Conservation (phyloP, 2,113 vertebrate species). For the Callopanchax toddi region DNA sequence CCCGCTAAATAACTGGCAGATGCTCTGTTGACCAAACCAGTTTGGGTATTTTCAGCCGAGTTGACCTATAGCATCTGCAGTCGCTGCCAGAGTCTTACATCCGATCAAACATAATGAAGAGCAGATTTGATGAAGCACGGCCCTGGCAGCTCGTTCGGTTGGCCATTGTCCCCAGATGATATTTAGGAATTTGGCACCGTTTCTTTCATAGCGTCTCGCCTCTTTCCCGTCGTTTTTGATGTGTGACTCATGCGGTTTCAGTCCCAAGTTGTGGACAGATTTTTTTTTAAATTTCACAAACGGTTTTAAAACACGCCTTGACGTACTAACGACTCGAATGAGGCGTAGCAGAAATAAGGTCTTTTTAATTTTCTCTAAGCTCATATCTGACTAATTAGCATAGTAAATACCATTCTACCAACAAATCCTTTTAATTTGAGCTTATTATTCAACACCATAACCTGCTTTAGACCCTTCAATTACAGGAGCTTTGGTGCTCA, state of each 20-base stretch:
- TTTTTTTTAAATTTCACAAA: slow-evolving; percentile 22
- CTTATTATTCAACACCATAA: slow-evolving; percentile 43
- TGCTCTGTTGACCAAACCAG: slow-evolving; percentile 67
- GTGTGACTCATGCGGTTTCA: slow-evolving; percentile 7
- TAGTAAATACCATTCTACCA: slow-evolving; percentile 28
- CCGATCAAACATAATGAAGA: slow-evolving; percentile 62
- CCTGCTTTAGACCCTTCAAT: slow-evolving; percentile 40
- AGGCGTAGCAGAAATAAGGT: neutral
- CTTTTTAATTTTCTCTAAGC: slow-evolving; percentile 16
- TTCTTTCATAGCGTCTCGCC: slow-evolving; percentile 19
- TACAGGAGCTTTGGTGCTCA: slow-evolving; percentile 41
- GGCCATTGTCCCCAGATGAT: slow-evolving; percentile 46
- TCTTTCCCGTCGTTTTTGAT: slow-evolving; percentile 15
- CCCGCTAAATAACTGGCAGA: slow-evolving; percentile 66
- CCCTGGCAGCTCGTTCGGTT: slow-evolving; percentile 24
- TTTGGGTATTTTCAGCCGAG: slow-evolving; percentile 31
- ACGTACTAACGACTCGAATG: slow-evolving; percentile 15
- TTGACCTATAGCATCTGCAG: slow-evolving; percentile 60
- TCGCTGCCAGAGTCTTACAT: slow-evolving; percentile 45
- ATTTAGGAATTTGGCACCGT: slow-evolving; percentile 45
- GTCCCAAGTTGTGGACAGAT: neutral
- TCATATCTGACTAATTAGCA: slow-evolving; percentile 35
- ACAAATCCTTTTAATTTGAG: slow-evolving; percentile 34
- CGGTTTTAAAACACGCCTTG: slow-evolving; percentile 3
- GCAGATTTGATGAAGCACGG: slow-evolving; percentile 57